Evolutionary conservation across 2,888 invertebrate genomes (phyloP), one percentile per base, ranked within the genome.

Genomic region (Zygaena filipendulae): DNA sequence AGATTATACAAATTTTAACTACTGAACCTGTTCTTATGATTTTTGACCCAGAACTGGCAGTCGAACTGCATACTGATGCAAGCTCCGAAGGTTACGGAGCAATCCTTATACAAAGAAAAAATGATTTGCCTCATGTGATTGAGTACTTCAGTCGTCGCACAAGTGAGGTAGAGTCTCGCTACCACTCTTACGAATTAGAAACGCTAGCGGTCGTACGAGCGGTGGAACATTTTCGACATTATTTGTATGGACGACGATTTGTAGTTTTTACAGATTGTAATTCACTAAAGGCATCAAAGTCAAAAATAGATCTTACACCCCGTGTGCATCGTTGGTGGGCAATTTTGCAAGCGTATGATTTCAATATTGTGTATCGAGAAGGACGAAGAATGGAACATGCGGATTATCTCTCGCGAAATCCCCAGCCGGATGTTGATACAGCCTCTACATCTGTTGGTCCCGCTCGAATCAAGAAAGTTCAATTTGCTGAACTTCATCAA

Each of bases 271-370:
- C 36, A 1, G 33, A 36, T 7, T 36, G 36, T 11, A 36, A 36
- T 23, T 30, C 36, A 1, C 13, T 27, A 6, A 27, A 13, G 13
- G 21, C 38, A 1, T 40, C 47, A 2, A 37, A 38, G 12, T 33
- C 27, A 1, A 48, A 51, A 28, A 38, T 14, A 2, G 41, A 53
- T n/a, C 21, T 52, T 3, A 42, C 38, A 3, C 46, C 45, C 4
- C 35, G 45, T 6, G 42, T 48, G 1, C 40, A 46, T 21, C 32
- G 49, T 0, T 50, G 47, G 47, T 51, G 47, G 46, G 40, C 46
- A 3, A 39, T 37, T 12, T 27, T 50, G 13, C 40, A 40, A 13
- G 29, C 40, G 2, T 39, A 30, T 11, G 36, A 36, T 14, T 42
- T 47, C 21, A 39, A 43, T 1, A 43, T 52, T 1, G 13, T 40